Evolutionary conservation across 2,888 invertebrate genomes (phyloP).

Genomic region (Scaptomyza parva): DNA sequence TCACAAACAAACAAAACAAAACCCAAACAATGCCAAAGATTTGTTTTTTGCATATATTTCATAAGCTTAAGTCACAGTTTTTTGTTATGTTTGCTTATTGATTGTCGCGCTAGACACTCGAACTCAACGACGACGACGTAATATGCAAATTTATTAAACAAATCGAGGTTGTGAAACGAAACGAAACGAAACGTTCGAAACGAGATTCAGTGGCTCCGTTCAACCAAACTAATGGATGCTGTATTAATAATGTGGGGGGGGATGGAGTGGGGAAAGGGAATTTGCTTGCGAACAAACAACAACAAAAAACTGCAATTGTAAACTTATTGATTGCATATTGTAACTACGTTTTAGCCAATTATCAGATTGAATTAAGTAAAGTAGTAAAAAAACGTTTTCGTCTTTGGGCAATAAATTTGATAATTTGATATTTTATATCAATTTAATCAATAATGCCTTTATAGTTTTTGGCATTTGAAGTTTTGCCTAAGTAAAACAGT

Average conservation of each 20-base stretch:
- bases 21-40: constrained; percentile 35
- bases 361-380: background rate
- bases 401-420: background rate
- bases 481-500: too few species aligned
- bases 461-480: background rate
- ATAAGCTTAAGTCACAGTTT: constrained; percentile 28
- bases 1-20: constrained; percentile 13
- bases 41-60: constrained; percentile 32
- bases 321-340: constrained; percentile 3
- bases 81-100: constrained; percentile 31
- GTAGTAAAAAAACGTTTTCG: too few species aligned
- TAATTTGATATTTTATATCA: background rate
- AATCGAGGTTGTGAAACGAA: constrained; percentile 66
- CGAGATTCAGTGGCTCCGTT: constrained; percentile 32
- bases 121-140: too few species aligned
- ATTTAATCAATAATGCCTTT: background rate
- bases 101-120: constrained; percentile 31
- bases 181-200: constrained; percentile 36
- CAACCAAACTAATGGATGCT: constrained; percentile 29
- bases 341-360: constrained; percentile 1
- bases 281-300: too few species aligned
- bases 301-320: constrained; percentile 6
- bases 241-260: background rate
- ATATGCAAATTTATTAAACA: constrained; percentile 72
- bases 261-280: too few species aligned